phyloP scores from a whole-genome alignment of 2,888 invertebrate genomes.

The Disparrhopalites patrizii region DNA sequence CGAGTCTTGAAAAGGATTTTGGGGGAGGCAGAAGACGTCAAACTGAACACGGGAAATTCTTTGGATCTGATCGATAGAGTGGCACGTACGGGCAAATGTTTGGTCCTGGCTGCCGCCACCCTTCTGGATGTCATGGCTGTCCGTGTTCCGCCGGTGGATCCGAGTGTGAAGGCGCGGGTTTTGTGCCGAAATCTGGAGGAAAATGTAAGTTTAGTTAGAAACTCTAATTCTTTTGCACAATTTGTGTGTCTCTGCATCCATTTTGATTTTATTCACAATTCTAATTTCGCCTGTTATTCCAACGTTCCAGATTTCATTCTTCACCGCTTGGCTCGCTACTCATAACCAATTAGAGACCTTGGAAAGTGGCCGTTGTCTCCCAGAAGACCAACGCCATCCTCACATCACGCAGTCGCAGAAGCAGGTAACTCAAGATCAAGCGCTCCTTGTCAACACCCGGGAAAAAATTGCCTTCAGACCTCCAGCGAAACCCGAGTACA shows the following conservation, averaged over 20 bases:
- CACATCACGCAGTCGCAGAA: background rate
- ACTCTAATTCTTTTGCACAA: too few species aligned
- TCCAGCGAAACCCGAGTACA: constrained; percentile 46
- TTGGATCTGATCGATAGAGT: too few species aligned
- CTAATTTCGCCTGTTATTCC: too few species aligned
- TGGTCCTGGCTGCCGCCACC: constrained; percentile 40
- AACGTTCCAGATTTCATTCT: constrained; percentile 42
- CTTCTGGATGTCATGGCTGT: constrained; percentile 45
- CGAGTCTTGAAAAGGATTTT: background rate
- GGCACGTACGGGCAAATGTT: constrained; percentile 3
- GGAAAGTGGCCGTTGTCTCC: background rate
- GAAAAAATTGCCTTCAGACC: constrained; percentile 46
- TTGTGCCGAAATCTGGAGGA: constrained; percentile 67
- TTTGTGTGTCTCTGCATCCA: constrained; percentile 2
- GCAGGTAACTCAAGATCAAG: background rate
- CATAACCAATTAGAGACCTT: constrained; percentile 35
- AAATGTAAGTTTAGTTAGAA: constrained; percentile 57
- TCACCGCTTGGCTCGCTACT: constrained; percentile 36
- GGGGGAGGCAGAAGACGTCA: background rate
- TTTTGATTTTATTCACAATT: too few species aligned
- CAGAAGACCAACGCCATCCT: constrained; percentile 18
- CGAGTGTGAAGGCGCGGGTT: constrained; percentile 70
- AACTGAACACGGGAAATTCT: background rate
- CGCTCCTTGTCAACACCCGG: constrained; percentile 29
- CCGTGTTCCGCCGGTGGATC: constrained; percentile 70